A percentile compares a stretch with the other conserved stretches of the same genome.
phyloP scores from a whole-genome alignment of 2,797 vertebrate genomes.

The Micromesistius poutassou region DNA sequence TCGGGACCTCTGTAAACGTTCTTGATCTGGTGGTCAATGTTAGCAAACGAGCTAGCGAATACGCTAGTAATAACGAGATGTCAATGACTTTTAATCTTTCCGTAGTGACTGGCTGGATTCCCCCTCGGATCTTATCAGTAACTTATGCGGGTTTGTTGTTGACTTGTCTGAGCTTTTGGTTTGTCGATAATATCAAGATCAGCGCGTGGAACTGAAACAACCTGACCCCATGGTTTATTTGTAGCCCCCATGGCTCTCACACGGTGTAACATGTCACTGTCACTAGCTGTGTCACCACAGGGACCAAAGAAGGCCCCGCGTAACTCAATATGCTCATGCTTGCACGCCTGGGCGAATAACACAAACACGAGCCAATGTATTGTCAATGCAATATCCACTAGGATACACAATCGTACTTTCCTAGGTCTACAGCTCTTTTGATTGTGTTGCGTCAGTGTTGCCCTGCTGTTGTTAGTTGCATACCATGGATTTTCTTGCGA shows the following conservation, averaged over 20 bases:
- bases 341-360: neutral
- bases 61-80: constrained; percentile 41
- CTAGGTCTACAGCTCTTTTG: neutral
- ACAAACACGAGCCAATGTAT: neutral
- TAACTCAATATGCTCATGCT: constrained; percentile 12
- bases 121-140: no score
- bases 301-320: constrained; percentile 7
- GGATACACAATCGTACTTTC: neutral
- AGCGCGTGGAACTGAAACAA: neutral
- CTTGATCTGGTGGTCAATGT: constrained; percentile 24
- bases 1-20: constrained; percentile 13
- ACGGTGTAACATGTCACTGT: constrained; percentile 2
- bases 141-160: neutral
- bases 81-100: neutral
- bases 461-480: neutral
- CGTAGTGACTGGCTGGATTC: neutral
- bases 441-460: neutral
- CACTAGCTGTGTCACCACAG: neutral
- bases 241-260: constrained; percentile 50
- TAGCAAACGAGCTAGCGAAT: constrained; percentile 31
- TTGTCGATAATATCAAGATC: neutral
- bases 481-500: neutral
- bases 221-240: constrained; percentile 2
- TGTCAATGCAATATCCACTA: neutral
- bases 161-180: neutral